phyloP scores from a whole-genome alignment of 2,797 vertebrate genomes.

The Geotrypetes seraphini region DNA sequence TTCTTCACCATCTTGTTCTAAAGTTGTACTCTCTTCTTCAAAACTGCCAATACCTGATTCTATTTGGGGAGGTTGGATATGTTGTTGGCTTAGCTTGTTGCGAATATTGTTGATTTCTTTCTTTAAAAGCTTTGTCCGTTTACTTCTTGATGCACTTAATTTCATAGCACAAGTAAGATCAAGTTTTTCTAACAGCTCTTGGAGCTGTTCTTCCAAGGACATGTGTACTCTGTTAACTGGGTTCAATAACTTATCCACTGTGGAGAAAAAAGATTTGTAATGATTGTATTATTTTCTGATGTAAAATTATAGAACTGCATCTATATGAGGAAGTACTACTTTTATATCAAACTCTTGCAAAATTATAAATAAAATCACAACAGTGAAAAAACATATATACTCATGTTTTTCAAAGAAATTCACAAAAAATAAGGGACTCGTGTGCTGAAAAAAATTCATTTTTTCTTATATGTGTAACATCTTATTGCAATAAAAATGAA shows the following conservation, averaged over 20 bases:
- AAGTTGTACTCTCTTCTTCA: constrained; percentile 50
- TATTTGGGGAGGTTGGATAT: constrained; percentile 49
- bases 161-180: constrained; percentile 91
- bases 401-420: no score
- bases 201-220: constrained; percentile 79
- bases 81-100: constrained; percentile 71
- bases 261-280: neutral
- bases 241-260: constrained; percentile 83
- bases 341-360: no score
- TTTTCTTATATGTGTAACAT: no score
- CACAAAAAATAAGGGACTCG: rapidly evolving
- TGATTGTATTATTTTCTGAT: no score
- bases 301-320: no score
- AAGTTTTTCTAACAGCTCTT: constrained; percentile 85
- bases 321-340: no score
- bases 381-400: constrained; percentile 18
- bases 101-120: constrained; percentile 83
- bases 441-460: no score
- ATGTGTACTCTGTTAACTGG: constrained; percentile 75
- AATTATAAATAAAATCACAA: no score
- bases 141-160: constrained; percentile 87
- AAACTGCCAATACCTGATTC: constrained; percentile 53
- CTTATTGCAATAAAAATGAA: no score
- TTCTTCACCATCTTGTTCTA: constrained; percentile 66
- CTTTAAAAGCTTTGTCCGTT: constrained; percentile 86